Percentiles rank a stretch among this genome's conserved stretches.
These are phyloP conservation scores for Geophilus truncorum DNA, from an alignment of 2,888 invertebrate genomes.

Conservation along the genomic window DNA sequence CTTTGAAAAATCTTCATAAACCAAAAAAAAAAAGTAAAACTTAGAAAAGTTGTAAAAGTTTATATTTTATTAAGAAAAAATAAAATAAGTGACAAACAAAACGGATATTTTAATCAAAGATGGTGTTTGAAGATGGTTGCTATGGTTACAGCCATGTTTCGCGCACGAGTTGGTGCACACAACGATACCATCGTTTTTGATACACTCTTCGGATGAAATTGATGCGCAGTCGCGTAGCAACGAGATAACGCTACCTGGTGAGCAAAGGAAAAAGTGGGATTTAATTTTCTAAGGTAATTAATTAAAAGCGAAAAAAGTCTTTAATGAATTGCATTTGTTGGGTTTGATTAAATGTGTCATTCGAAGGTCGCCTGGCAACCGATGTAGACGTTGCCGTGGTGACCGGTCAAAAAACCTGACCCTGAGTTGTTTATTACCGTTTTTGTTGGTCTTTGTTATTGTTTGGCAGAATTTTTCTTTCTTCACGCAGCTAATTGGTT, in stretches of 20 bases:
- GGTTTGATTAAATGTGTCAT: neutral
- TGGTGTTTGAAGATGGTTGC: neutral
- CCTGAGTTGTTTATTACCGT: no score
- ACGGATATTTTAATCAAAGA: neutral
- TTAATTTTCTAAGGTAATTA: no score
- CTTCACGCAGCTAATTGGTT: neutral
- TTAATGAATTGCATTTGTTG: no score
- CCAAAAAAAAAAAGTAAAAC: no score
- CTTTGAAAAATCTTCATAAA: no score
- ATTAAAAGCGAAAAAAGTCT: no score
- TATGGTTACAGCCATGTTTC: neutral
- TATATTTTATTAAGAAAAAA: no score
- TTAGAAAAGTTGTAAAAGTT: no score
- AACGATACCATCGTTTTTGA: neutral
- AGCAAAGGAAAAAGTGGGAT: neutral
- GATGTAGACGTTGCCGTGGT: neutral
- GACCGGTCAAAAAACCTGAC: neutral
- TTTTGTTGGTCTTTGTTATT: neutral
- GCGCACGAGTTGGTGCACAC: neutral
- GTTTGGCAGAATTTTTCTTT: neutral
- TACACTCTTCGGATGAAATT: neutral
- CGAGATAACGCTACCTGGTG: neutral
- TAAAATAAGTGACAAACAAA: neutral
- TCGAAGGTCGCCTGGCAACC: neutral
- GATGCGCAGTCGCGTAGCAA: neutral